Conservation (phyloP, 2,888 invertebrate genomes). For the Rutpela maculata region DNA sequence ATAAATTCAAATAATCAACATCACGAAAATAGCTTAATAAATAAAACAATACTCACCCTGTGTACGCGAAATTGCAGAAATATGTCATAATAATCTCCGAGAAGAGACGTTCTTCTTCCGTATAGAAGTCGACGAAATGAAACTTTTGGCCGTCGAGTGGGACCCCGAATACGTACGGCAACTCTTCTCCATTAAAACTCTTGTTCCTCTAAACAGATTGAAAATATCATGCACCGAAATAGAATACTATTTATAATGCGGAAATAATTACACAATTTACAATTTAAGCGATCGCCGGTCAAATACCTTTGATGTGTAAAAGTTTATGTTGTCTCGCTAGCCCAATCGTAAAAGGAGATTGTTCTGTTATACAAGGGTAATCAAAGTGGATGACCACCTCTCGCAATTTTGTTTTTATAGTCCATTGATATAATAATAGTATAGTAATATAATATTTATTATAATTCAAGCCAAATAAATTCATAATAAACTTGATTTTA, state of each 20-base stretch:
- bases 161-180: conserved; percentile 91
- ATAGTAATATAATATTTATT: too few relatives aligned
- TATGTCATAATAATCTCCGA: conserved; percentile 92
- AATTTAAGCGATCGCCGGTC: conserved; percentile 39
- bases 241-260: conserved; percentile 58
- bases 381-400: too few relatives aligned
- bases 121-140: conserved; percentile 85
- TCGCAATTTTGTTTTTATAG: too few relatives aligned
- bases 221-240: conserved; percentile 55
- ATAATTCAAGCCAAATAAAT: too few relatives aligned
- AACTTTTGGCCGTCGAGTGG: conserved; percentile 82
- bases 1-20: not conserved
- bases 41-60: conserved; percentile 82
- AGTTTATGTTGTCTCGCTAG: not conserved
- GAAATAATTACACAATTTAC: conserved; percentile 39
- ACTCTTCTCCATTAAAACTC: conserved; percentile 89
- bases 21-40: not conserved
- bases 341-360: not conserved
- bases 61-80: conserved; percentile 93
- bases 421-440: too few relatives aligned
- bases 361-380: too few relatives aligned
- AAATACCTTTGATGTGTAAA: conserved; percentile 28
- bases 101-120: conserved; percentile 84
- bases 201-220: conserved; percentile 78
- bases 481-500: too few relatives aligned